A percentile compares a stretch with the other conserved stretches of the same genome.
Evolutionary conservation across 2,797 vertebrate genomes (phyloP).

Genomic region (Muscicapa striata): DNA sequence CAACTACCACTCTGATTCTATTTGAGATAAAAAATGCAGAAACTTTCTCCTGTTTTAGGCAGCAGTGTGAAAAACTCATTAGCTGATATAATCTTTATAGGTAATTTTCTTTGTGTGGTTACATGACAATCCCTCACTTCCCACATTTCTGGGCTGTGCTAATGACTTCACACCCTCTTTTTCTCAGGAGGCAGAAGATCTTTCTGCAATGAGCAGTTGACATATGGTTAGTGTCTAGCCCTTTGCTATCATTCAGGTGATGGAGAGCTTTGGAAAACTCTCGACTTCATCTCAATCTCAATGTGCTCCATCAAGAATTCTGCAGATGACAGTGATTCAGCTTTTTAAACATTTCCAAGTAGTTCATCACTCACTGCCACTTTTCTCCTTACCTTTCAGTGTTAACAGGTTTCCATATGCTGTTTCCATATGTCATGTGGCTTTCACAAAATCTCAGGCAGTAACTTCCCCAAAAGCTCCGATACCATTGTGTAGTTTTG

Average conservation of each 20-base stretch:
- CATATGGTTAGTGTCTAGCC: conserved; percentile 30
- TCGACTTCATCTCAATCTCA: conserved; percentile 39
- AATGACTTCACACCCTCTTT: conserved; percentile 13
- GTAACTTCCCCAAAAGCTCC: background rate
- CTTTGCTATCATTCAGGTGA: conserved; percentile 21
- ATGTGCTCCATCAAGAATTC: conserved; percentile 43
- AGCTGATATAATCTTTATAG: conserved; percentile 18
- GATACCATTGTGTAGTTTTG: background rate
- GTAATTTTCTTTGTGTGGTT: background rate
- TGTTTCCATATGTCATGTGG: conserved; percentile 36
- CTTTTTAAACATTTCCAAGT: conserved; percentile 45
- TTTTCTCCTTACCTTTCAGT: conserved; percentile 45
- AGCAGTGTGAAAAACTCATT: conserved; percentile 51
- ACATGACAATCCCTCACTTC: background rate
- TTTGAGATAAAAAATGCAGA: conserved; percentile 39
- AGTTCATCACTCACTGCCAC: conserved; percentile 57
- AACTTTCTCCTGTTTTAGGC: conserved; percentile 13
- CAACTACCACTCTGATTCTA: conserved; percentile 17
- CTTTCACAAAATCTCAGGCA: conserved; percentile 26
- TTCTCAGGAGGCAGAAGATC: conserved; percentile 21
- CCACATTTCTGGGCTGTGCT: background rate
- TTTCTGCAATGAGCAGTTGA: background rate
- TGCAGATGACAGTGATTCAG: conserved; percentile 43
- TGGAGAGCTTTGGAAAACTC: conserved; percentile 36
- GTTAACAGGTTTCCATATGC: conserved; percentile 54